Evolutionary conservation across 2,113 vertebrate genomes (phyloP).

Genomic region (Melanerpes formicivorus): DNA sequence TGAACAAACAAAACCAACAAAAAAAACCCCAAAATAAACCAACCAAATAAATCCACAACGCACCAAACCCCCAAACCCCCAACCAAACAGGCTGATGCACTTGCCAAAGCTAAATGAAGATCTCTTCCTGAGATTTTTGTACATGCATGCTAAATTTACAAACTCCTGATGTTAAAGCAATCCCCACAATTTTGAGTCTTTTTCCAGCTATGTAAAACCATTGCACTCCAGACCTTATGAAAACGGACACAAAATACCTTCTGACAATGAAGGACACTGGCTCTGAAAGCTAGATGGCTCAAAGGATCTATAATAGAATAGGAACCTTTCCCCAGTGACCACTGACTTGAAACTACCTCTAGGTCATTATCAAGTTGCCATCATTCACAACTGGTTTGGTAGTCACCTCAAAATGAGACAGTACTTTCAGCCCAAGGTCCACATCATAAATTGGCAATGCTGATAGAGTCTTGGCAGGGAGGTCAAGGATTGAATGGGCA

Average conservation of each 20-base stretch:
- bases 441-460: slow-evolving; percentile 57
- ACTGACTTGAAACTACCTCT: slow-evolving; percentile 45
- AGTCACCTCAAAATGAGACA: slow-evolving; percentile 36
- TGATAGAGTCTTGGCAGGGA: slow-evolving; percentile 1
- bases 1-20: too few relatives aligned
- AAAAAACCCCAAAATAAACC: too few relatives aligned
- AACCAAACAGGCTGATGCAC: background rate
- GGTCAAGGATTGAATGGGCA: slow-evolving; percentile 61
- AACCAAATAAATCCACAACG: too few relatives aligned
- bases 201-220: background rate
- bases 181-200: background rate
- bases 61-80: too few relatives aligned
- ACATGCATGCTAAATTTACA: background rate
- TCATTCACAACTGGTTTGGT: slow-evolving; percentile 32
- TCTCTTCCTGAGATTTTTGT: background rate
- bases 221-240: background rate
- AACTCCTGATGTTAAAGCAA: background rate
- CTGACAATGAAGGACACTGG: background rate
- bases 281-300: background rate
- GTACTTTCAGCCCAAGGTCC: slow-evolving; percentile 9
- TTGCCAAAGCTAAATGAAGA: background rate
- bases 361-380: slow-evolving; percentile 46
- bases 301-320: slow-evolving; percentile 10
- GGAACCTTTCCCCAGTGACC: slow-evolving; percentile 14
- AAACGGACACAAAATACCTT: background rate